These are phyloP conservation scores for Machaerirhynchus nigripectus DNA, from an alignment of 2,113 vertebrate species.

Conservation along the genomic window DNA sequence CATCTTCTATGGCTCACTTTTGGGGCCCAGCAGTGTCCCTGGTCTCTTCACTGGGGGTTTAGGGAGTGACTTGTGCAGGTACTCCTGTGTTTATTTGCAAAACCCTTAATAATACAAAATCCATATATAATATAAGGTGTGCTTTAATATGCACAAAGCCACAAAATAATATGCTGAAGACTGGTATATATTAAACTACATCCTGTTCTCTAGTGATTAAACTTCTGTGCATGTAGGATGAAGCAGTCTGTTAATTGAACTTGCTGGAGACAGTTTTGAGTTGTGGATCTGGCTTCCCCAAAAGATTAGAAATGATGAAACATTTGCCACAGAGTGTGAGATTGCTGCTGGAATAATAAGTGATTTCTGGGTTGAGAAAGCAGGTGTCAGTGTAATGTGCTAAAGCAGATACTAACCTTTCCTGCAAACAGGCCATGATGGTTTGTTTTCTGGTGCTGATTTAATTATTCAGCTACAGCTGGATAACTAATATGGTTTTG, in stretches of 20 bases:
- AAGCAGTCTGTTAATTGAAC: neutral
- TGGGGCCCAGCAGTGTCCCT: neutral
- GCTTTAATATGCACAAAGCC: neutral
- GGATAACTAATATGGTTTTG: neutral
- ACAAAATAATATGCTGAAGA: neutral
- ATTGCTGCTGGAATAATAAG: neutral
- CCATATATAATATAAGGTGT: neutral
- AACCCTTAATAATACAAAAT: neutral
- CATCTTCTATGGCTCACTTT: neutral
- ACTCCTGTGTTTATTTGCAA: neutral
- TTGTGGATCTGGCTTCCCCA: neutral
- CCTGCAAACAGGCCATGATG: neutral
- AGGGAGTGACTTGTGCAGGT: neutral
- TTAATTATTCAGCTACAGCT: neutral
- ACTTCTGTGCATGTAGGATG: neutral
- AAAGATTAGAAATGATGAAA: neutral
- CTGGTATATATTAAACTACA: neutral
- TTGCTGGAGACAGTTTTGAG: neutral
- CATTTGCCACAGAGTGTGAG: neutral
- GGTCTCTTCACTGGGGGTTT: neutral
- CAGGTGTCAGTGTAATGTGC: neutral
- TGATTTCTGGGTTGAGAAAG: neutral
- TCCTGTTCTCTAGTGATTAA: constrained; percentile 13
- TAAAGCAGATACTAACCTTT: neutral
- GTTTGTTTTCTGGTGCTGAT: neutral